These are phyloP conservation scores for Portunus trituberculatus DNA, from an alignment of 1,140 invertebrate species.

Conservation along the genomic window DNA sequence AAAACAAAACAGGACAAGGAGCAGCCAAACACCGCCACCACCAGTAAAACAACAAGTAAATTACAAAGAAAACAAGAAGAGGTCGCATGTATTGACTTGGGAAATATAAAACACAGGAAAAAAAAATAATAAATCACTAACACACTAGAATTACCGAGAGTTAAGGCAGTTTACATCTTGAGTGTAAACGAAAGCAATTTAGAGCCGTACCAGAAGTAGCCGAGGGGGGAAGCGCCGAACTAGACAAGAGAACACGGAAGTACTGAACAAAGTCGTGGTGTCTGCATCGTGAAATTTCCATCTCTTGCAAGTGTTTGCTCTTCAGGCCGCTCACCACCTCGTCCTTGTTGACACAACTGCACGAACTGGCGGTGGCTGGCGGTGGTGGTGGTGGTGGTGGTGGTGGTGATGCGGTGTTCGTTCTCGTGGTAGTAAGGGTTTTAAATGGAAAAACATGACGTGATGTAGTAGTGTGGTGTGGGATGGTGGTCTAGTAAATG, in stretches of 20 bases:
- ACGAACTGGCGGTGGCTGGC: not conserved
- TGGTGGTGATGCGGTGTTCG: not conserved
- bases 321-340: not conserved
- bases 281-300: not conserved
- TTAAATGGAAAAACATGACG: too few species aligned
- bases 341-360: not conserved
- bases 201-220: not conserved
- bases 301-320: not conserved
- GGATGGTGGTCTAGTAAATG: too few species aligned
- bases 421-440: not conserved
- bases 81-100: too few species aligned
- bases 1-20: too few species aligned
- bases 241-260: not conserved
- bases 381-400: not conserved
- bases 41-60: too few species aligned
- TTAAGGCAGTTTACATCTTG: not conserved
- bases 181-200: not conserved
- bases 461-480: too few species aligned
- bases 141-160: too few species aligned
- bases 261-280: not conserved
- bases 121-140: too few species aligned
- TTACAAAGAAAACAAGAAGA: too few species aligned
- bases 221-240: not conserved
- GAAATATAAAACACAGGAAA: too few species aligned
- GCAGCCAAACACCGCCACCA: too few species aligned